Conservation (phyloP, 2,888 invertebrate genomes). For the Brachyptera putata region DNA sequence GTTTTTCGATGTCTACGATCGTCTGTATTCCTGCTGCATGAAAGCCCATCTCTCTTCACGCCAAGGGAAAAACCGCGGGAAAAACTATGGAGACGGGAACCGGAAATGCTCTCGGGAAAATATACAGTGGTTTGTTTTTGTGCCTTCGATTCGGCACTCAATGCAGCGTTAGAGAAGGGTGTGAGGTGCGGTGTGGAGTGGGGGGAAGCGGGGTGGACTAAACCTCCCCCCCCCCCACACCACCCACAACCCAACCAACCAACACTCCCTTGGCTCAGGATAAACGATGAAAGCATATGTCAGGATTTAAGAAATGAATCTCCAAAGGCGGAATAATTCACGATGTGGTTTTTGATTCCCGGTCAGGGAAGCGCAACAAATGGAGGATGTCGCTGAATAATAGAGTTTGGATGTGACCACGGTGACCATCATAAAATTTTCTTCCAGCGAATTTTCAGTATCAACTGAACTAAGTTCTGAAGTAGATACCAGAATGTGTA, state of each 20-base stretch:
- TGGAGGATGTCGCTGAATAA: too few species aligned
- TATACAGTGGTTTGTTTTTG: conserved; percentile 15
- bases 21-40: neutral
- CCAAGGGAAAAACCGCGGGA: conserved; percentile 11
- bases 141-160: conserved; percentile 9
- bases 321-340: conserved; percentile 29
- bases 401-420: too few species aligned
- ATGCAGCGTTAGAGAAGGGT: neutral
- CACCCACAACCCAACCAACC: neutral
- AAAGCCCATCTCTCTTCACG: conserved; percentile 9
- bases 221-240: neutral
- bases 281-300: conserved; percentile 24
- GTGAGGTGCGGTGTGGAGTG: neutral
- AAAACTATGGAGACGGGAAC: conserved; percentile 14
- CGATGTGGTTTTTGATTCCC: conserved; percentile 28
- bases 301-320: conserved; percentile 26
- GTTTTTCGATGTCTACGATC: neutral
- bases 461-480: too few species aligned
- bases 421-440: too few species aligned
- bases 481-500: too few species aligned
- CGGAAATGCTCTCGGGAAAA: conserved; percentile 21
- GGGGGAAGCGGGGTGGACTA: neutral
- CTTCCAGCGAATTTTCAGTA: too few species aligned
- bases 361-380: too few species aligned
- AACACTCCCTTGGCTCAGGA: neutral